phyloP scores from a whole-genome alignment of 2,113 vertebrate genomes.

The Hydrolagus affinis region DNA sequence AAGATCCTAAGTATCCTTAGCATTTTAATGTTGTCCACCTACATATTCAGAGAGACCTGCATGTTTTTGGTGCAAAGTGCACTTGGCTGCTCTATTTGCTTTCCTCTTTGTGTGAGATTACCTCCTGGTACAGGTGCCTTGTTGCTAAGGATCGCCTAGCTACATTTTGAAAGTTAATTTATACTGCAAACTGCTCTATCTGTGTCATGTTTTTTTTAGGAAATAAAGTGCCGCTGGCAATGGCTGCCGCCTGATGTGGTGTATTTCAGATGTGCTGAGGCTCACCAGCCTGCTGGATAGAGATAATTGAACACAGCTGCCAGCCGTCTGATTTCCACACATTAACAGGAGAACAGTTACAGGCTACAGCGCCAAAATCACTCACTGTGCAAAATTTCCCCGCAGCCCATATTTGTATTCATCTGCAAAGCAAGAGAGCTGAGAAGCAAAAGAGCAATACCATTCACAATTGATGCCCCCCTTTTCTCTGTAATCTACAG shows the following conservation, averaged over 20 bases:
- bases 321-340: slow-evolving; percentile 21
- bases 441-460: neutral
- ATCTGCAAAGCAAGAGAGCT: neutral
- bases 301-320: slow-evolving; percentile 29
- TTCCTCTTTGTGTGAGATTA: neutral
- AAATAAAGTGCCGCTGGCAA: neutral
- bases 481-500: neutral
- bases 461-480: neutral
- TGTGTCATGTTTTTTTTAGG: neutral
- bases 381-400: neutral
- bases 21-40: neutral
- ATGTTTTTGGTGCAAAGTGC: neutral
- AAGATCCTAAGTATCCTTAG: neutral
- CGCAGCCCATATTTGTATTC: slow-evolving; percentile 2
- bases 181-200: neutral
- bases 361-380: slow-evolving; percentile 11
- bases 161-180: slow-evolving; percentile 1
- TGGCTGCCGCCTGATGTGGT: neutral
- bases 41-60: neutral
- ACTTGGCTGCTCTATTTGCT: neutral
- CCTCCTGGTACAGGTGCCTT: neutral
- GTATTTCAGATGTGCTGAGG: slow-evolving; percentile 13
- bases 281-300: slow-evolving; percentile 15
- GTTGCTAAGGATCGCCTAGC: neutral
- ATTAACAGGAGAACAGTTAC: slow-evolving; percentile 7